These are phyloP conservation scores for Torymus tubicola DNA, from an alignment of 2,888 invertebrate genomes.

Conservation along the genomic window DNA sequence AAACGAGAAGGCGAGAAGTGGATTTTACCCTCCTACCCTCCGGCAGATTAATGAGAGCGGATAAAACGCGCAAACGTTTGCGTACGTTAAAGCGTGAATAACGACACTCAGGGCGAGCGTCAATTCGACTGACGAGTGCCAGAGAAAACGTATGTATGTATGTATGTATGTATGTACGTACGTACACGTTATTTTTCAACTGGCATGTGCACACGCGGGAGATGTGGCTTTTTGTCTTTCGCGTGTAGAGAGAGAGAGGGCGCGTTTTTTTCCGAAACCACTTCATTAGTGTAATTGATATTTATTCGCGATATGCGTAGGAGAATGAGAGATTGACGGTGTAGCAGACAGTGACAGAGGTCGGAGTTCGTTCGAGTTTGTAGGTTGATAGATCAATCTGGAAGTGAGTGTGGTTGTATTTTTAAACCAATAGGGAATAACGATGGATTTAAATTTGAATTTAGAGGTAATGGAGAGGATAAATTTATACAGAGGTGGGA, in stretches of 20 bases:
- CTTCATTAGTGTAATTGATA: slow-evolving; percentile 31
- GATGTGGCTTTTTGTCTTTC: too few relatives aligned
- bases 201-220: not conserved
- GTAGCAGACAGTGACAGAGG: too few relatives aligned
- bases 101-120: slow-evolving; percentile 25
- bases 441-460: too few relatives aligned
- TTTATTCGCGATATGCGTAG: not conserved
- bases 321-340: not conserved
- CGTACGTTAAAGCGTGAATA: slow-evolving; percentile 40
- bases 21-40: not conserved
- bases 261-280: slow-evolving; percentile 17
- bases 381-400: too few relatives aligned
- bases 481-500: too few relatives aligned
- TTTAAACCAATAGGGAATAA: too few relatives aligned
- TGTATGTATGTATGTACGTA: too few relatives aligned
- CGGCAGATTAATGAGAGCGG: slow-evolving; percentile 42
- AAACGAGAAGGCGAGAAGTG: slow-evolving; percentile 2
- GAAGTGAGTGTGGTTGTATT: too few relatives aligned
- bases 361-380: too few relatives aligned
- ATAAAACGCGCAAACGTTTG: not conserved
- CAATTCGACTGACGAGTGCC: slow-evolving; percentile 30
- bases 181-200: slow-evolving; percentile 37
- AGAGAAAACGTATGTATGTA: too few relatives aligned
- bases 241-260: too few relatives aligned
- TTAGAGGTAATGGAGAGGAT: too few relatives aligned